Percentiles rank a stretch among this genome's conserved stretches.
phyloP scores from a whole-genome alignment of 2,113 vertebrate genomes.

The Serilophus lunatus region DNA sequence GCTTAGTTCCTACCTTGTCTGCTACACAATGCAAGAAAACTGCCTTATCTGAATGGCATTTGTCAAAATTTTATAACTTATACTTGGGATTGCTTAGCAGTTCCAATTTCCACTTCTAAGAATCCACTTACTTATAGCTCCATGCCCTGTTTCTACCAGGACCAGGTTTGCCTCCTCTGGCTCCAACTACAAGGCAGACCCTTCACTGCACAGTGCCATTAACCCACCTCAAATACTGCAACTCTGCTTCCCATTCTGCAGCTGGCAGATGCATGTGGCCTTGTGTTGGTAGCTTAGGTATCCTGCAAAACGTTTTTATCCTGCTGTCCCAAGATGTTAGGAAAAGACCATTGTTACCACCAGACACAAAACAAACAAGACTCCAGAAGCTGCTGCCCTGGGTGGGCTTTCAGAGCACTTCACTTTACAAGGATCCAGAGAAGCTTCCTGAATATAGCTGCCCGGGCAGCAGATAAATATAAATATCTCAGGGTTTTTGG shows the following conservation, averaged over 20 bases:
- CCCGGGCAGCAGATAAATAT: not conserved
- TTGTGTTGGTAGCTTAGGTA: not conserved
- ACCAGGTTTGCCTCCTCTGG: not conserved
- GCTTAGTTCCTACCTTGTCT: not conserved
- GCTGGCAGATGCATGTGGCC: accelerated
- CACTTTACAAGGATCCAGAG: not conserved
- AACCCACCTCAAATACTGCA: not conserved
- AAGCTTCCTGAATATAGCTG: not conserved
- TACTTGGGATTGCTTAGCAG: not conserved
- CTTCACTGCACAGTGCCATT: accelerated
- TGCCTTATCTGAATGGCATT: not conserved
- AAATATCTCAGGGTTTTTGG: not conserved
- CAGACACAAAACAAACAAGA: not conserved
- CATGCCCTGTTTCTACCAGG: not conserved
- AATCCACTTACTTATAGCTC: not conserved
- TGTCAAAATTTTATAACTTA: not conserved
- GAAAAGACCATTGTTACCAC: not conserved
- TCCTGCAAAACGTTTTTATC: not conserved
- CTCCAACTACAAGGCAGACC: not conserved
- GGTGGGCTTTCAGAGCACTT: not conserved
- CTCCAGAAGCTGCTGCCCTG: not conserved
- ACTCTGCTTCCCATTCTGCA: not conserved
- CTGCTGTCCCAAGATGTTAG: not conserved
- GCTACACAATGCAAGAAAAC: not conserved
- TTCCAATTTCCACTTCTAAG: not conserved